These are phyloP conservation scores for Pao palembangensis DNA, from an alignment of 2,113 vertebrate genomes.

Conservation along the genomic window DNA sequence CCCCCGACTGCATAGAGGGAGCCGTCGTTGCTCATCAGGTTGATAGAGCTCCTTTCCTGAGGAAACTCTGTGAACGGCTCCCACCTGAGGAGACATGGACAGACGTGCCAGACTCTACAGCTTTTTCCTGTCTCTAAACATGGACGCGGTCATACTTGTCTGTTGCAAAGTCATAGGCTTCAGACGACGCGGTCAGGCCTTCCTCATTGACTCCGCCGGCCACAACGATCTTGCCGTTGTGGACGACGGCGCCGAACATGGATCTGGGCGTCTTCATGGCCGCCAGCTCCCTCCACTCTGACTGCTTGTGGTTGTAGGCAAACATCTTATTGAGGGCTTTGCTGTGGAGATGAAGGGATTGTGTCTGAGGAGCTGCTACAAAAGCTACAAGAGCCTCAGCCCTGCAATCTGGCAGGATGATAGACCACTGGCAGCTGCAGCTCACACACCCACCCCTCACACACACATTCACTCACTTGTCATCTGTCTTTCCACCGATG, in stretches of 20 bases:
- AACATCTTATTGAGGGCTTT: constrained; percentile 95
- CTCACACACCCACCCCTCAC: constrained; percentile 20
- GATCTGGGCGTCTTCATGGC: constrained; percentile 93
- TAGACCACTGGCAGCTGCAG: constrained; percentile 55
- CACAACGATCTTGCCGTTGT: constrained; percentile 86
- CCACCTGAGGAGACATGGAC: constrained; percentile 77
- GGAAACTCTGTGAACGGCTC: constrained; percentile 91
- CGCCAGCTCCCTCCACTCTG: constrained; percentile 93
- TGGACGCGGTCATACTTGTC: constrained; percentile 84
- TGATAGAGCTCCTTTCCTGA: constrained; percentile 95
- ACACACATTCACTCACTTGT: constrained; percentile 84
- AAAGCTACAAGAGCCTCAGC: not conserved
- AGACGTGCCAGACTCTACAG: not conserved
- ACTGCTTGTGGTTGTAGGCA: constrained; percentile 91
- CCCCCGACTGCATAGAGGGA: constrained; percentile 91
- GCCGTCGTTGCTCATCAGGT: constrained; percentile 81
- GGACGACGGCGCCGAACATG: constrained; percentile 91
- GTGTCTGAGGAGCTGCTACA: not conserved
- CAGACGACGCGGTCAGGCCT: constrained; percentile 84
- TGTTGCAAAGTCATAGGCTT: constrained; percentile 85
- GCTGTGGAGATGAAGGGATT: constrained; percentile 63
- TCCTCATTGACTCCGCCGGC: constrained; percentile 94
- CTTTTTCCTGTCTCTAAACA: no score
- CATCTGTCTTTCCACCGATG: constrained; percentile 97
- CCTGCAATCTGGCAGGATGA: constrained; percentile 36